Conservation (phyloP, 2,113 vertebrate species). For the Gymnocephalus cernua region DNA sequence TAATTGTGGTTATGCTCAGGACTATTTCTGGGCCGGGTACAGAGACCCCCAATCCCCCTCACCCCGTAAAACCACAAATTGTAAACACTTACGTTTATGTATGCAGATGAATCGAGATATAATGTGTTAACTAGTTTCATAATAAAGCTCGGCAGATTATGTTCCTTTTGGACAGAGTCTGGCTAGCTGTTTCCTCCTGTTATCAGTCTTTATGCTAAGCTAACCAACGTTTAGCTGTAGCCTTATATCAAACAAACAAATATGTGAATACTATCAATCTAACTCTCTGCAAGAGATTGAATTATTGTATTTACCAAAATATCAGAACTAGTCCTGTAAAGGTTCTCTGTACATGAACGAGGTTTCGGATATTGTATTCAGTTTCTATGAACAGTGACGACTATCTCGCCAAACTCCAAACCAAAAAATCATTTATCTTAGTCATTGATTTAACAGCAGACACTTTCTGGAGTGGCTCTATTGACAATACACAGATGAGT, state of each 20-base stretch:
- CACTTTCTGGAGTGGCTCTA: conserved; percentile 9
- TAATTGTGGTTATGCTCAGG: too few species aligned
- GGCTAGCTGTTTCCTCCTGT: too few species aligned
- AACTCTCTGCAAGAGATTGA: background rate
- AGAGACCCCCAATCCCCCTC: background rate
- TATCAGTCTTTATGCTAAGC: too few species aligned
- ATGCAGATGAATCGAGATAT: background rate
- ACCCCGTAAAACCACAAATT: background rate
- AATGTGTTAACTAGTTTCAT: background rate
- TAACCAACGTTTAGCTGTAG: too few species aligned
- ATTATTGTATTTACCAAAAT: background rate
- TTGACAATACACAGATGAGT: conserved; percentile 41
- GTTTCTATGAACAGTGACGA: background rate
- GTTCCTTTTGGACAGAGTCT: background rate
- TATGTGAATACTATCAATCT: background rate
- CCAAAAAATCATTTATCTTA: conserved; percentile 29
- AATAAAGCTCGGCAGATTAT: background rate
- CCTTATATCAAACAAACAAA: background rate
- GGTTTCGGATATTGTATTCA: conserved; percentile 1
- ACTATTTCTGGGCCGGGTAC: too few species aligned
- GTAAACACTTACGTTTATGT: background rate
- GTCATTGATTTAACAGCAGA: conserved; percentile 27
- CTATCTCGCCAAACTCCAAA: conserved; percentile 22
- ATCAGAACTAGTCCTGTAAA: background rate
- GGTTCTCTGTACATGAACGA: background rate